phyloP scores from a whole-genome alignment of 2,888 invertebrate genomes.

The Orgyia antiqua region DNA sequence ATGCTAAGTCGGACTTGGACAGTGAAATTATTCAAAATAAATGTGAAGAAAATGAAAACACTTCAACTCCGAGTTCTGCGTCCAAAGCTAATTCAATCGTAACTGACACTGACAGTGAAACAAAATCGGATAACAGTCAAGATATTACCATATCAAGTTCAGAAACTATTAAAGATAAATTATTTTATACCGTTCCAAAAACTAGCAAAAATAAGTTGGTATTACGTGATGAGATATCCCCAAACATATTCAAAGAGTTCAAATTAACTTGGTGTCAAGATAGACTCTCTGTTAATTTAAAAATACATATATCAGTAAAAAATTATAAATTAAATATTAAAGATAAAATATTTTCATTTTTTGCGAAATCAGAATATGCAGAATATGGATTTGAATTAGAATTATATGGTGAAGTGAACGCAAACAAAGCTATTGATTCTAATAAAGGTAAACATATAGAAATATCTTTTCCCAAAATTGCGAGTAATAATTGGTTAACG shows the following conservation, averaged over 20 bases:
- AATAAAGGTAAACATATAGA: slow-evolving; percentile 60
- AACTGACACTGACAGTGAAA: no score
- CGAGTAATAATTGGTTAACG: slow-evolving; percentile 47
- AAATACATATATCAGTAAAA: slow-evolving; percentile 52
- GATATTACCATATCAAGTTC: no score
- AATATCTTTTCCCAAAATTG: slow-evolving; percentile 44
- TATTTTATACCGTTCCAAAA: not conserved
- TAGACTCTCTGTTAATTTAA: slow-evolving; percentile 38
- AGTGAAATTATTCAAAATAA: no score
- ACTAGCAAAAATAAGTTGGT: slow-evolving; percentile 2
- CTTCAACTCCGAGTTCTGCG: no score
- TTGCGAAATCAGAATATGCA: slow-evolving; percentile 32
- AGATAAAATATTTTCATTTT: slow-evolving; percentile 42
- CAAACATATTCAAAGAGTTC: slow-evolving; percentile 15
- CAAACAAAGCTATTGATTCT: slow-evolving; percentile 33
- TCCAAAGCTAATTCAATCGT: no score
- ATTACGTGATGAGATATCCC: not conserved
- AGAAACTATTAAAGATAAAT: no score
- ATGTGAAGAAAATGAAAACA: no score
- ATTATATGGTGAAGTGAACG: slow-evolving; percentile 52
- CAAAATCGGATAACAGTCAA: no score
- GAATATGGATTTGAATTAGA: slow-evolving; percentile 54
- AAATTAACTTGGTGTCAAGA: slow-evolving; percentile 59
- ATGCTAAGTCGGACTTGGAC: no score
- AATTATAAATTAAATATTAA: slow-evolving; percentile 45